Evolutionary conservation across 2,113 vertebrate genomes (phyloP).

Genomic region (Dipodomys ordii): DNA sequence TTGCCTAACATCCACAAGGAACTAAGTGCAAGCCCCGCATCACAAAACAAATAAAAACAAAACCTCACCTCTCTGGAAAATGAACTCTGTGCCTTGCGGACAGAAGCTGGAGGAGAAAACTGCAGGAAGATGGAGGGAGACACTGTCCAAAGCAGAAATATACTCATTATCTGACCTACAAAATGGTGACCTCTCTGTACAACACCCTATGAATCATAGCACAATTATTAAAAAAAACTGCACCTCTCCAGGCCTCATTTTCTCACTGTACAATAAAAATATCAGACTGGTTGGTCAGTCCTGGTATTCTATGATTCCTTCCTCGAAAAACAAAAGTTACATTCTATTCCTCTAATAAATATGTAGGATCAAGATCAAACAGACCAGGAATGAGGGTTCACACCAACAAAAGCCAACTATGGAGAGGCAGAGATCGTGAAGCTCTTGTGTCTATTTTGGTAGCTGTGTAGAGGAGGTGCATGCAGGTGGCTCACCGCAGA

Average conservation of each 20-base stretch:
- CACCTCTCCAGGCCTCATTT: not conserved
- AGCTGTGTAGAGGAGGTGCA: not conserved
- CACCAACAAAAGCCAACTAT: constrained; percentile 7
- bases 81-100: too few species aligned
- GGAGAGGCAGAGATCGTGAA: not conserved
- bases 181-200: too few species aligned
- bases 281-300: not conserved
- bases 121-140: too few species aligned
- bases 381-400: not conserved
- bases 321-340: not conserved
- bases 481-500: not conserved
- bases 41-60: too few species aligned
- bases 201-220: too few species aligned
- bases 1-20: too few species aligned
- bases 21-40: too few species aligned
- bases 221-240: not conserved
- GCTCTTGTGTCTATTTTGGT: not conserved
- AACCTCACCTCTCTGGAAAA: too few species aligned
- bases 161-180: too few species aligned
- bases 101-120: too few species aligned
- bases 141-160: too few species aligned
- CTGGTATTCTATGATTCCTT: not conserved
- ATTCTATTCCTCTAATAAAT: constrained; percentile 16
- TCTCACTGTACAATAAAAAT: constrained; percentile 14
- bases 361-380: not conserved